Evolutionary conservation across 2,888 invertebrate genomes (phyloP).

Genomic region (Lapara coniferarum): DNA sequence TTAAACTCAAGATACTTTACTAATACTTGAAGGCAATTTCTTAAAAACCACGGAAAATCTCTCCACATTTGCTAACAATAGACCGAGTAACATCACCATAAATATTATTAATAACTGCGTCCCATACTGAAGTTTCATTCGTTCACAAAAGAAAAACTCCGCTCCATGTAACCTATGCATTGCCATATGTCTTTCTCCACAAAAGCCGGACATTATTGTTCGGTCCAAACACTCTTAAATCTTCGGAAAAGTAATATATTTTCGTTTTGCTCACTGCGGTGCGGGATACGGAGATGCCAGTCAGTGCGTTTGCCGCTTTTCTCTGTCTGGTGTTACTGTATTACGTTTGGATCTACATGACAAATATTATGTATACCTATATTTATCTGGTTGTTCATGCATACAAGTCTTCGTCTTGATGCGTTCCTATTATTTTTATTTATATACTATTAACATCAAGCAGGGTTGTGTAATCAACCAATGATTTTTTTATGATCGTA

Average conservation of each 20-base stretch:
- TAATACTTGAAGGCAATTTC: constrained; percentile 40
- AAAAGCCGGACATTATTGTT: constrained; percentile 85
- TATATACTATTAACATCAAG: no score
- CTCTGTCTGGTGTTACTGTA: constrained; percentile 1
- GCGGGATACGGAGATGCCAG: constrained; percentile 63
- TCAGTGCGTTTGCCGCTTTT: constrained; percentile 48
- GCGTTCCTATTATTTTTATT: no score
- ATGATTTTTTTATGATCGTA: no score
- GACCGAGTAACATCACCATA: constrained; percentile 65
- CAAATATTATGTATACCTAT: neutral
- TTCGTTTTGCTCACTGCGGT: constrained; percentile 84
- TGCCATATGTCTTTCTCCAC: constrained; percentile 84
- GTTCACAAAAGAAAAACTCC: constrained; percentile 81
- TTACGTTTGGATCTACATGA: neutral
- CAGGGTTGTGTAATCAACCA: no score
- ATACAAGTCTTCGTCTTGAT: no score
- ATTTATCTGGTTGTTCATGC: no score
- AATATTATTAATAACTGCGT: constrained; percentile 79
- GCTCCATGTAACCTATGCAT: constrained; percentile 81
- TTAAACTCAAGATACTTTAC: neutral
- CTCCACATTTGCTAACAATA: constrained; percentile 62
- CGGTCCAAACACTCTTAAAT: constrained; percentile 85
- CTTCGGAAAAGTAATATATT: constrained; percentile 84
- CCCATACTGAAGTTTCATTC: constrained; percentile 75
- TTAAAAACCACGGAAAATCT: constrained; percentile 60